Evolutionary conservation across 2,888 invertebrate species (phyloP).

Genomic region (Rhogogaster chlorosoma): DNA sequence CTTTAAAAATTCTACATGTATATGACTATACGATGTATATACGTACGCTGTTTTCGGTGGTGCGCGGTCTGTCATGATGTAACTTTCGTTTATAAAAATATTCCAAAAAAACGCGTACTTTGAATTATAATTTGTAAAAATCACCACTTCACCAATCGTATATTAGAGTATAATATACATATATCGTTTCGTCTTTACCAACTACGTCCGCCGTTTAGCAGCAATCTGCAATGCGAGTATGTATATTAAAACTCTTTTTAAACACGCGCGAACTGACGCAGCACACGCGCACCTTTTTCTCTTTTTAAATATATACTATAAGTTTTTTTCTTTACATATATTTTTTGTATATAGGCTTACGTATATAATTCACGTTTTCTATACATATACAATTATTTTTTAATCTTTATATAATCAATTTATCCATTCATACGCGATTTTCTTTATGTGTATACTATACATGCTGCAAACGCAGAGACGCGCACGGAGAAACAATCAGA

Average conservation of each 20-base stretch:
- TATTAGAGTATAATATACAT: constrained; percentile 9
- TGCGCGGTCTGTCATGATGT: constrained; percentile 67
- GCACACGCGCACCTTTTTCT: background rate
- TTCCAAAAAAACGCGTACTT: constrained; percentile 13
- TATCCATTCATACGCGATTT: background rate
- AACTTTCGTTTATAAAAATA: constrained; percentile 55
- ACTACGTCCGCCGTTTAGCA: constrained; percentile 1
- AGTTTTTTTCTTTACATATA: background rate
- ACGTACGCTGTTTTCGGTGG: constrained; percentile 68
- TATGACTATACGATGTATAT: constrained; percentile 46
- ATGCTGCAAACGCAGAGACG: background rate
- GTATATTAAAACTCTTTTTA: background rate
- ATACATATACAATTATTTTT: background rate
- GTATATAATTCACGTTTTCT: background rate
- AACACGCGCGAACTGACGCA: constrained; percentile 29
- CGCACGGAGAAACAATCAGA: background rate
- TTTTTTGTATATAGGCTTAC: background rate
- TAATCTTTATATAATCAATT: background rate
- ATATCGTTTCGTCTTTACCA: constrained; percentile 8
- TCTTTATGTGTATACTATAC: background rate
- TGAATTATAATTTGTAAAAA: background rate
- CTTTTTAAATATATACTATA: background rate
- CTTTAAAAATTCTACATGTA: background rate
- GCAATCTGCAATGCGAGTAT: background rate
- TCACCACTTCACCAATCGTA: background rate